Conservation (phyloP, 2,888 invertebrate species). For the Brachyptera risi region DNA sequence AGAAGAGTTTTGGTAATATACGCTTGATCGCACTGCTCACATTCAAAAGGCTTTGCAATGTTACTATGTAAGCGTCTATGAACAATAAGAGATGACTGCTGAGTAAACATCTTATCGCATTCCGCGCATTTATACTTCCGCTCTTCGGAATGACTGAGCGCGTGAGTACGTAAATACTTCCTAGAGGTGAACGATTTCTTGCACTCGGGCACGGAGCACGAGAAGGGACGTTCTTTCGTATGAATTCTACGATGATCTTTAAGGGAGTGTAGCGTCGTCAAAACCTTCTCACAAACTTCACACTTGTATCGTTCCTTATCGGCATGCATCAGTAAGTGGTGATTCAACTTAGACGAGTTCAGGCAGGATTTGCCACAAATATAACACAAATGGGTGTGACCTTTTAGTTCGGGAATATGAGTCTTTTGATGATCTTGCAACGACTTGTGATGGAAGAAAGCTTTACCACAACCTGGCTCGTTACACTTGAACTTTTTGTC, state of each 20-base stretch:
- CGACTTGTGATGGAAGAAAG: not conserved
- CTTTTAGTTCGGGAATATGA: not conserved
- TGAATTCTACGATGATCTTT: slow-evolving; percentile 27
- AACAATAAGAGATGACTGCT: slow-evolving; percentile 13
- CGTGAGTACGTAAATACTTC: slow-evolving; percentile 22
- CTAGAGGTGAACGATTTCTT: slow-evolving; percentile 20
- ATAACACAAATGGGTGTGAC: not conserved
- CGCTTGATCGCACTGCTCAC: slow-evolving; percentile 38
- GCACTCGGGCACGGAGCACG: slow-evolving; percentile 20
- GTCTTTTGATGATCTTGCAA: not conserved
- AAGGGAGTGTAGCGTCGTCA: slow-evolving; percentile 45
- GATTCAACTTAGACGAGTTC: not conserved
- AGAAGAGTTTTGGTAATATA: slow-evolving; percentile 28
- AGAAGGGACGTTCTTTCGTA: slow-evolving; percentile 27
- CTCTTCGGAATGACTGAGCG: slow-evolving; percentile 25
- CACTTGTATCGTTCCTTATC: slow-evolving; percentile 44
- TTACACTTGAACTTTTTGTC: slow-evolving; percentile 46
- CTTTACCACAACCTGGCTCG: slow-evolving; percentile 38
- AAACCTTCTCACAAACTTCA: slow-evolving; percentile 47
- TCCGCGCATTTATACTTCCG: slow-evolving; percentile 14
- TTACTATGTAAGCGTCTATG: slow-evolving; percentile 19
- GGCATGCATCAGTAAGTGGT: slow-evolving; percentile 41
- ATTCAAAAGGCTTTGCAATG: slow-evolving; percentile 41
- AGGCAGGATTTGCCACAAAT: not conserved
- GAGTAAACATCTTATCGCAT: slow-evolving; percentile 23